Evolutionary conservation across 2,797 vertebrate genomes (phyloP), one percentile per base, ranked within the genome.

Genomic region (Tapera naevia): DNA sequence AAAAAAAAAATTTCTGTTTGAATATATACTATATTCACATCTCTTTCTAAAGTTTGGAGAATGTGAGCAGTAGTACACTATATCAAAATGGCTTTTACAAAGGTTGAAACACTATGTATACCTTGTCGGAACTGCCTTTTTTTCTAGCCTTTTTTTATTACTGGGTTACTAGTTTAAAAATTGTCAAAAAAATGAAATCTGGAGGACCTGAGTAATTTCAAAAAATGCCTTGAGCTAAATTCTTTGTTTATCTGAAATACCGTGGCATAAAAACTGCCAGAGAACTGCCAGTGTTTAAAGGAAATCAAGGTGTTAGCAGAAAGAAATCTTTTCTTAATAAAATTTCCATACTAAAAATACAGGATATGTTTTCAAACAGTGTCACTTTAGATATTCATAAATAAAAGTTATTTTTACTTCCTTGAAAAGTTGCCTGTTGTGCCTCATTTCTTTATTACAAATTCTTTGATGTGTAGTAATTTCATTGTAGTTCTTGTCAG

Each of bases 41-140:
- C 8, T 50, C 43, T 19, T 91, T 83, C 33, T 57, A 11, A 24
- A 75, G 10, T 23, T 28, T 70, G 1, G 2, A 54, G 9, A 21
- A n/a, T 18, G 17, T 70, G 48, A 61, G 32, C 11, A 61, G 37
- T 37, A 85, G 54, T 75, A 54, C 27, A 56, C 16, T 67, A 51
- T 64, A 81, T 92, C 16, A 69, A 84, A 74, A 88, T 46, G 5
- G 1, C 12, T 91, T 87, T 85, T 72, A 56, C 19, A 54, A 32
- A 66, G 39, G 27, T 83, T 92, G 62, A 91, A 75, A 69, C 14
- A 69, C 41, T 22, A 22, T 16, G 18, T 79, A 35, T 67, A 53
- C 14, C 80, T 87, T 83, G 65, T 84, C 91, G 94, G 80, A 96
- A 53, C 41, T 85, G 41, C 45, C 72, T 87, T 85, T 71, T 86